Evolutionary conservation across 2,113 vertebrate species (phyloP).

Genomic region (Etheostoma spectabile): DNA sequence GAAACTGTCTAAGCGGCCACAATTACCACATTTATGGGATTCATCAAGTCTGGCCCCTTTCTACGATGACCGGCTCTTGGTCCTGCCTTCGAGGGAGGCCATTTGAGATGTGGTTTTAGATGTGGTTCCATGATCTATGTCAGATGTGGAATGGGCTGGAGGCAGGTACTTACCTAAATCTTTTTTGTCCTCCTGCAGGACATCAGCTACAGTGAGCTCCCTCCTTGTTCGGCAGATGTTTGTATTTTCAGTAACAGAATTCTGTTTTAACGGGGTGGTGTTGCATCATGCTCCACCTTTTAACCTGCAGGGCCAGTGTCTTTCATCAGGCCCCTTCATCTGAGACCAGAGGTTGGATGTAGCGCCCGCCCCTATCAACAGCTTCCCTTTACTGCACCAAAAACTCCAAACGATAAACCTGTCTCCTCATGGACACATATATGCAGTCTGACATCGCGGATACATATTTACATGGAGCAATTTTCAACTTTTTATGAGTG

Average conservation of each 20-base stretch:
- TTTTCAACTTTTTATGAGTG: too few relatives aligned
- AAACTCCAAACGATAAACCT: too few relatives aligned
- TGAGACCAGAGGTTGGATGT: background rate
- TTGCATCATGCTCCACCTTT: background rate
- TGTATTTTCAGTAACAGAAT: background rate
- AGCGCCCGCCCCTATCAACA: too few relatives aligned
- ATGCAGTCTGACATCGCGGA: too few relatives aligned
- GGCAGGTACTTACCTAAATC: background rate
- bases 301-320: background rate
- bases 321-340: background rate
- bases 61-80: too few relatives aligned
- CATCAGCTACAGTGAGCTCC: background rate
- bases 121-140: background rate
- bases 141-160: background rate
- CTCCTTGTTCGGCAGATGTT: background rate
- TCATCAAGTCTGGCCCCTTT: background rate
- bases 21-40: background rate
- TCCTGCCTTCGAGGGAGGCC: background rate
- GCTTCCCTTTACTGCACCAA: too few relatives aligned
- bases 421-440: too few relatives aligned
- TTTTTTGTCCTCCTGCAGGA: background rate
- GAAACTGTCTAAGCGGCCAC: background rate
- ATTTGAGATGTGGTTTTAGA: background rate
- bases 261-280: background rate
- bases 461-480: too few relatives aligned